A percentile compares a stretch with the other conserved stretches of the same genome.
Conservation (phyloP, 1,140 invertebrate genomes). For the Pseudachorutes palmiensis region DNA sequence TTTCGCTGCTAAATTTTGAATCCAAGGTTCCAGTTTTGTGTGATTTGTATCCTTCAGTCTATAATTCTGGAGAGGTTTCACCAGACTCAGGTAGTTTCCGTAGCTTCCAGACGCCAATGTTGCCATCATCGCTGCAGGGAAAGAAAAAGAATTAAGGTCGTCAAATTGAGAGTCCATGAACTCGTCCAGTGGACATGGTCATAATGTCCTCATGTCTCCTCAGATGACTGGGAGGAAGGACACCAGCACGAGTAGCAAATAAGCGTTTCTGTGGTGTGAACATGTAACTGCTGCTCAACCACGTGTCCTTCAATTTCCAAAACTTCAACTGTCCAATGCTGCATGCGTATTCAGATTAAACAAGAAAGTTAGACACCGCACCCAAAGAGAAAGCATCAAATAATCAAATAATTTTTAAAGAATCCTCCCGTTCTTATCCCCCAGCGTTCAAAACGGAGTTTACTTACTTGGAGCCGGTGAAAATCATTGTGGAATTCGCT, state of each 20-base stretch:
- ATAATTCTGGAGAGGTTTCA: no score
- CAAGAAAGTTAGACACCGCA: no score
- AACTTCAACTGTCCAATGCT: conserved; percentile 42
- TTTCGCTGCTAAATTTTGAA: no score
- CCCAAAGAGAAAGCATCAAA: no score
- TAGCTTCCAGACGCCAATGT: no score
- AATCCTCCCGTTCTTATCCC: conserved; percentile 1
- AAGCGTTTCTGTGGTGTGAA: not conserved
- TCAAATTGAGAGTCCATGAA: conserved; percentile 41
- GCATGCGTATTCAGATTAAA: conserved; percentile 38
- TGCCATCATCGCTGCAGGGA: no score
- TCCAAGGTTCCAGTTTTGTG: no score
- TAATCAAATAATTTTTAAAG: no score
- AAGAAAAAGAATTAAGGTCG: no score
- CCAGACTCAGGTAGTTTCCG: no score
- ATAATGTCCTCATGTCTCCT: conserved; percentile 32
- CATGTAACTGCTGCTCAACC: not conserved
- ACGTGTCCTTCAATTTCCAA: conserved; percentile 37
- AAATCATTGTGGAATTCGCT: conserved; percentile 62
- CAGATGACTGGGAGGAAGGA: not conserved
- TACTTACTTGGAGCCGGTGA: conserved; percentile 65
- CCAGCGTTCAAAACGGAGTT: no score
- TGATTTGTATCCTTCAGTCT: no score
- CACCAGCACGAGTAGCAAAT: not conserved
- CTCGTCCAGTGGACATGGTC: conserved; percentile 43